Evolutionary conservation across 2,113 vertebrate species (phyloP).

Genomic region (Podilymbus podiceps): DNA sequence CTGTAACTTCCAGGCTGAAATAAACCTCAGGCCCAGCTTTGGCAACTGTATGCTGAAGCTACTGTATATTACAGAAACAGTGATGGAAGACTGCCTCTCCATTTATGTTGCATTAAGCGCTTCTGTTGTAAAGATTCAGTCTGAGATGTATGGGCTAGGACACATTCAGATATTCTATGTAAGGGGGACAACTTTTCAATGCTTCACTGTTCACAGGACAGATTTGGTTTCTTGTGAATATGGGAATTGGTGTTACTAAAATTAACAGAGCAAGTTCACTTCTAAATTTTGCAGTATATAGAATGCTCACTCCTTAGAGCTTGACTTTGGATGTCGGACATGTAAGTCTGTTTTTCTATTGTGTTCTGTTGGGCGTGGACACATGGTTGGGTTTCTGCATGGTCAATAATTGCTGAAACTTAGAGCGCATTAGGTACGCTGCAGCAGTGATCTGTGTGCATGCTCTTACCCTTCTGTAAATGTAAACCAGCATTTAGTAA

Average conservation of each 20-base stretch:
- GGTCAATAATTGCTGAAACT: background rate
- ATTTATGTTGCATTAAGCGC: background rate
- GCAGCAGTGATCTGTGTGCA: background rate
- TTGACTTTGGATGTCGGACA: background rate
- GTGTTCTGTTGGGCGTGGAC: background rate
- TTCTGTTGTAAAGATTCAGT: background rate
- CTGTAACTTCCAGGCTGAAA: background rate
- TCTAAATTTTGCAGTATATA: background rate
- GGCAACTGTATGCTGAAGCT: background rate
- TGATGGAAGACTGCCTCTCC: background rate
- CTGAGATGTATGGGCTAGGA: background rate
- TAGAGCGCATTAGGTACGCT: background rate
- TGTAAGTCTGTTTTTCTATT: background rate
- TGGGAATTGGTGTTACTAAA: background rate
- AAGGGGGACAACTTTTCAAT: background rate
- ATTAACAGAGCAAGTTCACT: background rate
- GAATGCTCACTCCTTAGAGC: background rate
- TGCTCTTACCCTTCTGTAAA: background rate
- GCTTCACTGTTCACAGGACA: background rate
- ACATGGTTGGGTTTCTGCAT: background rate
- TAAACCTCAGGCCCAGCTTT: background rate
- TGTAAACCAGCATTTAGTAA: background rate
- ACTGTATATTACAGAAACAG: background rate
- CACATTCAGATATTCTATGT: background rate
- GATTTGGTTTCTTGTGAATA: background rate